Evolutionary conservation across 2,888 invertebrate species (phyloP).

Genomic region (Zeuzera pyrina): DNA sequence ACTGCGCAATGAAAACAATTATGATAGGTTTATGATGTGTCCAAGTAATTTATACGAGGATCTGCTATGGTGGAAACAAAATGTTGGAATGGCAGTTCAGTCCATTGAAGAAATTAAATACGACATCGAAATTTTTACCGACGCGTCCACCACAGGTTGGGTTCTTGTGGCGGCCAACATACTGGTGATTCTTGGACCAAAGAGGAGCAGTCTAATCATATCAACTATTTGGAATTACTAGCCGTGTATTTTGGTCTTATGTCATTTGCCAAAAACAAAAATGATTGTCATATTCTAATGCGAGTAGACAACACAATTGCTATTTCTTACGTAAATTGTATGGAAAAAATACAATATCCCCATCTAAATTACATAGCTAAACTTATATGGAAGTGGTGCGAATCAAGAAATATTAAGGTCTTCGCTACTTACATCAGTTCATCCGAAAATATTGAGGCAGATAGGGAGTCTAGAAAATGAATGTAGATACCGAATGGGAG

Average conservation of each 20-base stretch:
- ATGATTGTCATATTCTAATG: neutral
- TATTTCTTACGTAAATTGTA: neutral
- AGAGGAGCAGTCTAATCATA: neutral
- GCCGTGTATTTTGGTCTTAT: neutral
- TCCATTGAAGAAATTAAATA: too few relatives aligned
- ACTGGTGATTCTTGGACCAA: neutral
- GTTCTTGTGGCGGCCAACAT: neutral
- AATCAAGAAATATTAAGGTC: neutral
- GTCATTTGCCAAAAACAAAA: neutral
- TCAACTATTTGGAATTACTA: too few relatives aligned
- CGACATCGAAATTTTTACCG: neutral
- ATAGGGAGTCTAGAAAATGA: neutral
- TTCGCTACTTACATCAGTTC: neutral
- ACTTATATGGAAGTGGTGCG: neutral
- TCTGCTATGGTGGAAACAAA: too few relatives aligned
- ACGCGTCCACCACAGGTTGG: neutral
- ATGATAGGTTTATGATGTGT: too few relatives aligned
- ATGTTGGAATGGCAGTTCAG: too few relatives aligned
- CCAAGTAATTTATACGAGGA: too few relatives aligned
- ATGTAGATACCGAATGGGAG: conserved; percentile 11
- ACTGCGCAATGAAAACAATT: conserved; percentile 11
- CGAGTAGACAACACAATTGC: neutral
- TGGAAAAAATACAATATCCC: too few relatives aligned
- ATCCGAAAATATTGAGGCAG: neutral
- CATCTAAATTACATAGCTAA: neutral